Percentiles rank a stretch among this genome's conserved stretches.
phyloP scores from a whole-genome alignment of 2,888 invertebrate genomes.

The Noctua comes region DNA sequence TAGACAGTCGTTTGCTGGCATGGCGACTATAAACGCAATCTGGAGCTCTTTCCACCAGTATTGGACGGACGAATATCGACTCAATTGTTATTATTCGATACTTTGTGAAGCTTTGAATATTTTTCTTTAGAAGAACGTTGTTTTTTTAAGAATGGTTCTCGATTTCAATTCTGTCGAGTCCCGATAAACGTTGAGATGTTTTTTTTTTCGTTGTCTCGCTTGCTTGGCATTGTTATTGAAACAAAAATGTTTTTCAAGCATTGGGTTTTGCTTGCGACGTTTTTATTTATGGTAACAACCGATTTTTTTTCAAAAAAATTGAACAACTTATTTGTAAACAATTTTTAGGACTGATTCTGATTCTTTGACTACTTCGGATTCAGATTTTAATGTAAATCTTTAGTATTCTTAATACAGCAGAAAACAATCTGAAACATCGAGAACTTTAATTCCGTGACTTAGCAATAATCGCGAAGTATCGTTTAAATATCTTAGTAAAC shows the following conservation, averaged over 20 bases:
- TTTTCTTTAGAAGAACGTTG: slow-evolving; percentile 44
- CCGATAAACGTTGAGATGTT: slow-evolving; percentile 37
- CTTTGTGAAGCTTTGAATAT: slow-evolving; percentile 61
- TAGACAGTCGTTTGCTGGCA: slow-evolving; percentile 58
- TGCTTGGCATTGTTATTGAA: slow-evolving; percentile 44
- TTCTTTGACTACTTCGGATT: not conserved
- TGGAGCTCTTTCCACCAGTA: slow-evolving; percentile 37
- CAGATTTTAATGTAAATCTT: not conserved
- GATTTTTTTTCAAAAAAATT: not conserved
- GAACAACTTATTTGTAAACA: too few species aligned
- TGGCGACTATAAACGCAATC: slow-evolving; percentile 60
- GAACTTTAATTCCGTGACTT: slow-evolving; percentile 9
- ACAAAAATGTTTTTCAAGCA: slow-evolving; percentile 35
- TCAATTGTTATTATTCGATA: slow-evolving; percentile 53
- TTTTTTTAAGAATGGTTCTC: slow-evolving; percentile 46
- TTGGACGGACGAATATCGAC: slow-evolving; percentile 30
- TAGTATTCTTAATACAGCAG: not conserved
- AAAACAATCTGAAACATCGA: not conserved
- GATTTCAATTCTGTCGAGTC: slow-evolving; percentile 38
- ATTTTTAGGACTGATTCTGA: not conserved
- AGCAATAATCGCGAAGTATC: not conserved
- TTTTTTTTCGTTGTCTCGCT: slow-evolving; percentile 34
- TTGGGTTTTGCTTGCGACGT: slow-evolving; percentile 8
- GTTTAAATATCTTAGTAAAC: slow-evolving; percentile 13
- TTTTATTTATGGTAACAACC: not conserved